phyloP scores from a whole-genome alignment of 2,113 vertebrate genomes.

The Protobothrops mucrosquamatus region DNA sequence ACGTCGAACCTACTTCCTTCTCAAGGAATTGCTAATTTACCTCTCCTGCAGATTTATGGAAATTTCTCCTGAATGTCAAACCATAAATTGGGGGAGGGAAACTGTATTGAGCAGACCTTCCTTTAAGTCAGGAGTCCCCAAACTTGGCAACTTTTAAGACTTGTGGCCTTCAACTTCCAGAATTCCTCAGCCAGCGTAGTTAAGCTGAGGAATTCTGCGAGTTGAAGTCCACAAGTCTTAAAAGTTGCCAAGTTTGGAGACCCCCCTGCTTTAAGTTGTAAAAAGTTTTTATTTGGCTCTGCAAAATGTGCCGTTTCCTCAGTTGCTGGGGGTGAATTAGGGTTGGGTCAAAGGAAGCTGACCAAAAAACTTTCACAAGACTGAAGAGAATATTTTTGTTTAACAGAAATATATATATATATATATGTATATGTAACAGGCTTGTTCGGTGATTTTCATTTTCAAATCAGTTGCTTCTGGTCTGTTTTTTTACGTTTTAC shows the following conservation, averaged over 20 bases:
- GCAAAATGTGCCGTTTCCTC: neutral
- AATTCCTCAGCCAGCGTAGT: neutral
- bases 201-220: neutral
- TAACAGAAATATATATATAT: neutral
- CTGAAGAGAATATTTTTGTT: neutral
- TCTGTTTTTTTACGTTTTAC: neutral
- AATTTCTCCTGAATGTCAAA: neutral
- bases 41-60: neutral
- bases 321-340: neutral
- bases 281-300: neutral
- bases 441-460: neutral
- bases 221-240: neutral
- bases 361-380: neutral
- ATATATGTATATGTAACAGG: neutral
- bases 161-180: neutral
- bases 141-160: neutral
- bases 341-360: neutral
- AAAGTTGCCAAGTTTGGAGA: neutral
- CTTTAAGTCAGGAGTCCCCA: neutral
- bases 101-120: neutral
- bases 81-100: neutral
- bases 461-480: too few relatives aligned
- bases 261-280: neutral
- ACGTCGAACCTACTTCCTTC: neutral
- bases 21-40: neutral